Conservation (phyloP, 2,888 invertebrate species). For the Amiota mariae region DNA sequence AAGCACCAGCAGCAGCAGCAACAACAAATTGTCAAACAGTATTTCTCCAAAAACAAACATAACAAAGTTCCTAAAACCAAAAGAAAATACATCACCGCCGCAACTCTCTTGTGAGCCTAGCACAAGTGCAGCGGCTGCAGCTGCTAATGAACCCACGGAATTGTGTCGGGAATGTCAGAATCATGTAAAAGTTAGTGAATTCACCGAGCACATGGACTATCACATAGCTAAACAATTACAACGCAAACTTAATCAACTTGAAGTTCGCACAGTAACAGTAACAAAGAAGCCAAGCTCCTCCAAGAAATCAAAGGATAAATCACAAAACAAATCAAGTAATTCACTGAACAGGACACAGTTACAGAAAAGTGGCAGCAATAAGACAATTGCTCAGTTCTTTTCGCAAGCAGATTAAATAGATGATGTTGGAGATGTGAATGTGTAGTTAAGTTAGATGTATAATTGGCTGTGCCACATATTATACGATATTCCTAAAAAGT, state of each 20-base stretch:
- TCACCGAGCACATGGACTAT: slow-evolving; percentile 86
- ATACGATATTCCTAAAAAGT: background rate
- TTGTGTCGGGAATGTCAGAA: slow-evolving; percentile 82
- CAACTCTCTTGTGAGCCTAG: background rate
- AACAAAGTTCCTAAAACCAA: slow-evolving; percentile 58
- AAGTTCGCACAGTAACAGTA: slow-evolving; percentile 54
- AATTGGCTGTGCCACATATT: slow-evolving; percentile 22
- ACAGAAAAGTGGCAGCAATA: slow-evolving; percentile 43
- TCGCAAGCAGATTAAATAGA: slow-evolving; percentile 50
- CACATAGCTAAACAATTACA: slow-evolving; percentile 87
- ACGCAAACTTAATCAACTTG: slow-evolving; percentile 63
- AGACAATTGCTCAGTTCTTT: slow-evolving; percentile 63
- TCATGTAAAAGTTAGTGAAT: slow-evolving; percentile 77
- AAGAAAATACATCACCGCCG: slow-evolving; percentile 20
- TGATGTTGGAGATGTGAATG: too few relatives aligned
- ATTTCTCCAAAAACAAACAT: slow-evolving; percentile 42
- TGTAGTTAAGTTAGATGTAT: background rate
- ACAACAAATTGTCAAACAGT: background rate
- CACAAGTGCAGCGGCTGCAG: slow-evolving; percentile 13
- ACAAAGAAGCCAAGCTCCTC: slow-evolving; percentile 47
- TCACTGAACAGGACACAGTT: slow-evolving; percentile 37
- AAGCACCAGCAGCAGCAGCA: background rate
- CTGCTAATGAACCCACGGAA: slow-evolving; percentile 55
- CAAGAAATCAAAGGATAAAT: background rate
- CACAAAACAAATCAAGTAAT: background rate